Conservation (phyloP, 53 echinoderm and acorn worm species). For the Holothuria leucospilota region DNA sequence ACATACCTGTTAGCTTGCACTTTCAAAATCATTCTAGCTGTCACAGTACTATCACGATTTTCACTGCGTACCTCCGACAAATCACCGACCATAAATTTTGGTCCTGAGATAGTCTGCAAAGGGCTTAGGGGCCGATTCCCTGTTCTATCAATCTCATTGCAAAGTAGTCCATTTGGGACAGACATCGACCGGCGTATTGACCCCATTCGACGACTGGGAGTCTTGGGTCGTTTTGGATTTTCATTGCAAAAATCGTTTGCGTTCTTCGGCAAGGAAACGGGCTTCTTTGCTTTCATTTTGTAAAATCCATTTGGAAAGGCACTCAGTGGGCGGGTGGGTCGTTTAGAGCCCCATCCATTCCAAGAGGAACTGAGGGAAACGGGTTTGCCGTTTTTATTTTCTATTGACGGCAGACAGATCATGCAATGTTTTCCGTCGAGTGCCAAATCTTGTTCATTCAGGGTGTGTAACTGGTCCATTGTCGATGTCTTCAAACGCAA, state of each 20-base stretch:
- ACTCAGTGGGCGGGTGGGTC: conserved; percentile 5
- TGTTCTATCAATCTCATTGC: conserved; percentile 17
- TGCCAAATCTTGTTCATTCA: not conserved
- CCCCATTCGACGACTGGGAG: too few relatives aligned
- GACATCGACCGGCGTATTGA: conserved; percentile 1
- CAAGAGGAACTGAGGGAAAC: conserved; percentile 5
- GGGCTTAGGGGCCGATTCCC: conserved; percentile 2
- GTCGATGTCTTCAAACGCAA: too few relatives aligned
- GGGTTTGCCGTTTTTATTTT: not conserved
- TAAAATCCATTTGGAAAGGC: conserved; percentile 28
- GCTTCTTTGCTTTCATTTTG: conserved; percentile 14
- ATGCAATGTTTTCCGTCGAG: not conserved
- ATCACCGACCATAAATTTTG: conserved; percentile 39
- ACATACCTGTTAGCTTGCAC: conserved; percentile 27
- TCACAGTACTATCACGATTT: conserved; percentile 8
- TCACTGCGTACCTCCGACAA: not conserved
- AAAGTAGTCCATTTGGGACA: conserved; percentile 14
- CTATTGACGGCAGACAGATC: conserved; percentile 7
- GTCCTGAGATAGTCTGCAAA: not conserved
- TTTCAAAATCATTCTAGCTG: conserved; percentile 39
- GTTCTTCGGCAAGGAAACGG: not conserved
- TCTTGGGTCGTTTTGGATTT: too few relatives aligned
- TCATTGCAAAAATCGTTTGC: too few relatives aligned
- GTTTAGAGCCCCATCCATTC: conserved; percentile 15
- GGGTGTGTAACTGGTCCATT: too few relatives aligned